phyloP scores from a whole-genome alignment of 2,113 vertebrate genomes.

The Gnathonemus echidnorhynchus region DNA sequence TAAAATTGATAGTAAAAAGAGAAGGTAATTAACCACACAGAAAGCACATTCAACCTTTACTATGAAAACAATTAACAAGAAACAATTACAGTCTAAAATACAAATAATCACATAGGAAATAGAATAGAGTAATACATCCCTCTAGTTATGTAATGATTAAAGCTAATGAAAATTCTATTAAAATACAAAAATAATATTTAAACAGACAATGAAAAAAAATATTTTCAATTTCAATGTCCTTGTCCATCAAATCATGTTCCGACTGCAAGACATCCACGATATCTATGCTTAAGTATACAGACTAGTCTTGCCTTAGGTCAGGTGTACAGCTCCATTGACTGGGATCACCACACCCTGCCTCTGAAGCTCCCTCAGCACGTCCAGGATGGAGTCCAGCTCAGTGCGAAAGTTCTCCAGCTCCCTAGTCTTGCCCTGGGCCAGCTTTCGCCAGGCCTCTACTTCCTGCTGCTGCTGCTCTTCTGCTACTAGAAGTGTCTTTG shows the following conservation, averaged over 20 bases:
- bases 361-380: constrained; percentile 78
- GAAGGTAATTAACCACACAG: background rate
- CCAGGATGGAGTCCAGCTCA: constrained; percentile 85
- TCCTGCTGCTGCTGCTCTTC: constrained; percentile 64
- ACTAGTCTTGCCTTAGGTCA: background rate
- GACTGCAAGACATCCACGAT: background rate
- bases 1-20: background rate
- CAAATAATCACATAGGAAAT: background rate
- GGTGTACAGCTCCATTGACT: constrained; percentile 20
- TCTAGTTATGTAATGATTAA: background rate
- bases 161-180: background rate
- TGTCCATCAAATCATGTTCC: background rate
- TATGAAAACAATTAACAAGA: background rate
- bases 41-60: background rate
- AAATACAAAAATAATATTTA: background rate
- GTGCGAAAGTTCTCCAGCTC: constrained; percentile 79
- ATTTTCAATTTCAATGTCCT: background rate
- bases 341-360: constrained; percentile 75
- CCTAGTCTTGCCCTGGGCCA: constrained; percentile 71
- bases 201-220: background rate
- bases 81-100: background rate
- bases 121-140: background rate
- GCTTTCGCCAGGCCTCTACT: constrained; percentile 66
- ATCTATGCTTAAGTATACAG: background rate
- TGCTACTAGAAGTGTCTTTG: constrained; percentile 46